phyloP scores from a whole-genome alignment of 2,797 vertebrate genomes.

The Sebastes umbrosus region DNA sequence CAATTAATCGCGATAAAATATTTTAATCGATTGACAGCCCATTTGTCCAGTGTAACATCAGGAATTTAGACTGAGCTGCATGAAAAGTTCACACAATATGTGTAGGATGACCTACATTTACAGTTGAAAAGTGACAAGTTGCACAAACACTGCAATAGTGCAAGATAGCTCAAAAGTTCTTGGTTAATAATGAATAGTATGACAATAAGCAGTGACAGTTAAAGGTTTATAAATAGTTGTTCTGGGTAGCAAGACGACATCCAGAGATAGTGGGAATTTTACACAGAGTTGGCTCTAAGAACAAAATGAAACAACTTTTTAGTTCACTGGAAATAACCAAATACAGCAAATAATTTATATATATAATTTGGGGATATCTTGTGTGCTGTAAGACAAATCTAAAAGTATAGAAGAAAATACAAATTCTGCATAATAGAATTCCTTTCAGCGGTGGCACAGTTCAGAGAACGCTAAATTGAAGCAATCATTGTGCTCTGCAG shows the following conservation, averaged over 20 bases:
- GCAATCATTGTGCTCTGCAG: conserved; percentile 57
- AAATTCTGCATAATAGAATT: conserved; percentile 32
- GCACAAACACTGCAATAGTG: conserved; percentile 31
- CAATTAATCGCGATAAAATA: too few species aligned
- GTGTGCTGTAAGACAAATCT: conserved; percentile 8
- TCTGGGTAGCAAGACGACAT: not conserved
- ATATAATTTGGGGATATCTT: conserved; percentile 19
- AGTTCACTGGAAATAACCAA: not conserved
- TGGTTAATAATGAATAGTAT: conserved; percentile 36
- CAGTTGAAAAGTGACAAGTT: conserved; percentile 29
- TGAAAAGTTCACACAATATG: conserved; percentile 16
- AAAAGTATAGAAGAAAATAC: conserved; percentile 33
- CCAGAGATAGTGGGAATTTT: not conserved
- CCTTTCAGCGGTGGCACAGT: conserved; percentile 34
- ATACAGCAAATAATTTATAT: not conserved
- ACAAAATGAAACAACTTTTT: not conserved
- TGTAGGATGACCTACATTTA: conserved; percentile 37
- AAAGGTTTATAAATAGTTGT: conserved; percentile 19
- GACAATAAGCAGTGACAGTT: conserved; percentile 34
- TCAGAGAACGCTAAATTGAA: conserved; percentile 51
- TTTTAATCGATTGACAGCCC: too few species aligned
- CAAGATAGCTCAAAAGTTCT: conserved; percentile 11
- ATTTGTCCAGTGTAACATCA: not conserved
- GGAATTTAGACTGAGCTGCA: conserved; percentile 20
- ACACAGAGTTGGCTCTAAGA: not conserved